These are phyloP conservation scores for Dryobota labecula DNA, from an alignment of 2,888 invertebrate species.

Conservation along the genomic window DNA sequence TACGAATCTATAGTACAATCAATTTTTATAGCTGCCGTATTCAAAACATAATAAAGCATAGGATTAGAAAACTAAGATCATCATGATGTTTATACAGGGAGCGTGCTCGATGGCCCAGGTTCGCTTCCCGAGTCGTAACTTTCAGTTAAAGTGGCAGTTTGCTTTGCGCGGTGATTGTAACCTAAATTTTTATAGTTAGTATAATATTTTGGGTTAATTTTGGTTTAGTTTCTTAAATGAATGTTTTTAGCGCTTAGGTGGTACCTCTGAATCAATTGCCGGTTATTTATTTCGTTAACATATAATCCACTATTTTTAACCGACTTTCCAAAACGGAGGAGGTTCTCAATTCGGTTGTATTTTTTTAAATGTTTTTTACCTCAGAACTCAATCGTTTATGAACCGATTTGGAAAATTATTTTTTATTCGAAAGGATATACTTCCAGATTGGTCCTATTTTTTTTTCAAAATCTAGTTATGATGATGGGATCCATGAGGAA, in stretches of 20 bases:
- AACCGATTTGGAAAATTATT: too few relatives aligned
- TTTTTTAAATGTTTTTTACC: too few relatives aligned
- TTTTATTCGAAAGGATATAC: too few relatives aligned
- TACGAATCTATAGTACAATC: slow-evolving; percentile 44
- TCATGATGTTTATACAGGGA: slow-evolving; percentile 70
- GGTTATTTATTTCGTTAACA: neutral
- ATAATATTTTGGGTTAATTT: slow-evolving; percentile 52
- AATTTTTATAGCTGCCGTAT: slow-evolving; percentile 56
- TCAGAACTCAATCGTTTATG: too few relatives aligned
- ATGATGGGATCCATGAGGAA: too few relatives aligned
- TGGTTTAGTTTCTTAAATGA: slow-evolving; percentile 47
- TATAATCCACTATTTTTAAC: too few relatives aligned
- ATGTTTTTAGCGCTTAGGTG: slow-evolving; percentile 1
- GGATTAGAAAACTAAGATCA: slow-evolving; percentile 62
- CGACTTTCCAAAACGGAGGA: too few relatives aligned
- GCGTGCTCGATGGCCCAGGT: slow-evolving; percentile 80
- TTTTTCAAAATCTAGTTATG: too few relatives aligned
- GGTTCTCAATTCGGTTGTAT: too few relatives aligned
- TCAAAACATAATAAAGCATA: slow-evolving; percentile 64
- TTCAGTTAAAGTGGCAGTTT: slow-evolving; percentile 68
- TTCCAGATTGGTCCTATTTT: too few relatives aligned
- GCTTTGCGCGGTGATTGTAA: slow-evolving; percentile 58
- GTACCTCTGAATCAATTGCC: neutral
- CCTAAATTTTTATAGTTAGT: slow-evolving; percentile 62
- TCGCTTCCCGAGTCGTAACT: slow-evolving; percentile 85